Evolutionary conservation across 2,888 invertebrate genomes (phyloP), one percentile per base, ranked within the genome.

Genomic region (Laspeyria flexula): DNA sequence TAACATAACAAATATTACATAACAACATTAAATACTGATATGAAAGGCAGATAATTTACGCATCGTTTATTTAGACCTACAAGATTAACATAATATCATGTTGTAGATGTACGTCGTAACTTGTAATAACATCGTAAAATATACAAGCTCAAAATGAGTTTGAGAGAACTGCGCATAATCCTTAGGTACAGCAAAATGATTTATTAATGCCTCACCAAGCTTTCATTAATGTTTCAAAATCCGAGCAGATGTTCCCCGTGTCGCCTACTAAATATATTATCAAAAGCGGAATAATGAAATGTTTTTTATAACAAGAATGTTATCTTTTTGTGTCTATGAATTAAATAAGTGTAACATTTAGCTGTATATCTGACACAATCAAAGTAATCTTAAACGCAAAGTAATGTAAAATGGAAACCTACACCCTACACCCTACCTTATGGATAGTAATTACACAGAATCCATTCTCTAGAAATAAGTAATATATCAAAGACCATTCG

Each of bases 101-200:
- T 35, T 37, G 23, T 30, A 16, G n/a, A 27, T 40, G 35, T 42
- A 42, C 12, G 23, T 15, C 7, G 18, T 37, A 39, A 48, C 46
- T 41, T 47, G 38, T 34, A 52, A 58, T 59, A 59, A 62, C 60
- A 62, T 62, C 60, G 23, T 48, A 42, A 42, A 35, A 48, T 48
- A 48, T 23, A 33, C 25, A 15, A 11, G 27, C 16, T 38, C 15
- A 38, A 25, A 38, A 31, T 39, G 31, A 33, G 23, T 31, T 31
- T 13, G 9, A 7, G 7, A 31, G 13, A 31, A 12, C 21, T 29
- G 38, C 15, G 23, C 21, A 25, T 37, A 38, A 31, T 44, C 31
- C 16, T 31, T 29, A 40, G 10, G n/a, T 21, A 29, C 18, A 16
- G 21, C 34, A 44, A 52, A 13, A 49, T 59, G 42, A 55, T 64